phyloP scores from a whole-genome alignment of 2,797 vertebrate genomes.

The Enteromius radiatus region DNA sequence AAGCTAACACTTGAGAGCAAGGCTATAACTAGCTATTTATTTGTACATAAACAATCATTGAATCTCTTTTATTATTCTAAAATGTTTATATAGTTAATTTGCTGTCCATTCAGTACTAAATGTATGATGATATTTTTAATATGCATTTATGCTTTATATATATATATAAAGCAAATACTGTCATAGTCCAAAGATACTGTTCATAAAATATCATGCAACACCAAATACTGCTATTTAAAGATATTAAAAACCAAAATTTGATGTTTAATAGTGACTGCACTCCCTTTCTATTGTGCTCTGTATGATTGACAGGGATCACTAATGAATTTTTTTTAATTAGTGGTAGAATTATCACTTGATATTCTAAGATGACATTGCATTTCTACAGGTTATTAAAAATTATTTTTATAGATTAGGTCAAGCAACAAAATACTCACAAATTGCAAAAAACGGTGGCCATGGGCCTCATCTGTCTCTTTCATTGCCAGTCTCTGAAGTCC shows the following conservation, averaged over 20 bases:
- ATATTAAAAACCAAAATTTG: not conserved
- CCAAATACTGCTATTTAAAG: not conserved
- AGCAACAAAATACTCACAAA: not conserved
- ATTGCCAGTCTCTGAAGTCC: constrained; percentile 29
- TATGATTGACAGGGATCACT: not conserved
- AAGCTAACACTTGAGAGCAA: constrained; percentile 1
- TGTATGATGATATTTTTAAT: not conserved
- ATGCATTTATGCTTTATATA: not conserved
- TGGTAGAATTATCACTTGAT: not conserved
- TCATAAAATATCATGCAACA: not conserved
- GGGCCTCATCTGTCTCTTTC: constrained; percentile 18
- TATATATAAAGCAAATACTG: no score
- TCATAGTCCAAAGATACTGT: no score
- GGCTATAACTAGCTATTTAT: not conserved
- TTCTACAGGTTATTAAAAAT: not conserved
- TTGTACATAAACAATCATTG: not conserved
- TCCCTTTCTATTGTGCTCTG: not conserved
- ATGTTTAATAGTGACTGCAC: no score
- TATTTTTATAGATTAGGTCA: not conserved
- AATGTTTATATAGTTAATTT: not conserved
- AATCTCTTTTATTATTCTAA: not conserved
- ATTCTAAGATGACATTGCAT: not conserved
- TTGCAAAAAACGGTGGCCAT: constrained; percentile 20
- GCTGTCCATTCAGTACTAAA: not conserved
- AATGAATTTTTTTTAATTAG: not conserved